phyloP scores from a whole-genome alignment of 1,140 invertebrate genomes.

The Drosophila leontia region DNA sequence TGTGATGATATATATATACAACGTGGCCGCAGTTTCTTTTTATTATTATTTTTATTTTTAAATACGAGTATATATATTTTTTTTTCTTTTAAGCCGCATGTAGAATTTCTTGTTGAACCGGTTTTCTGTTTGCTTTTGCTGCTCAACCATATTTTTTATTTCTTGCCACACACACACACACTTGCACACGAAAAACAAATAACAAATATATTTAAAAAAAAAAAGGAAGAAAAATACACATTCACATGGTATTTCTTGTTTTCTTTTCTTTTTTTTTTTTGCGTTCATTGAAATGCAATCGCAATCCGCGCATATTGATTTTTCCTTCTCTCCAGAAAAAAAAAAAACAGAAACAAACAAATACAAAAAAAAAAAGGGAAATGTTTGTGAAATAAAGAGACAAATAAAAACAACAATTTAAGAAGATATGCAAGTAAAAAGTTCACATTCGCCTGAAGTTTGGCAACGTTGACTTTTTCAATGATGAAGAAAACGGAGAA shows the following conservation, averaged over 20 bases:
- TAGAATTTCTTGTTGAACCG: conserved; percentile 72
- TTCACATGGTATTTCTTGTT: conserved; percentile 18
- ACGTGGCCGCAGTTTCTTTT: conserved; percentile 39
- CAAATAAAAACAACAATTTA: conserved; percentile 19
- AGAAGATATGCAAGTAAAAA: conserved; percentile 20
- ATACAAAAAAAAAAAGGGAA: conserved; percentile 16
- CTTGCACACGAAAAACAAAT: conserved; percentile 8
- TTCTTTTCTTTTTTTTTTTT: conserved; percentile 11
- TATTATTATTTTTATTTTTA: background rate
- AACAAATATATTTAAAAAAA: background rate
- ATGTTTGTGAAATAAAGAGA: conserved; percentile 14
- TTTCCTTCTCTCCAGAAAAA: conserved; percentile 43
- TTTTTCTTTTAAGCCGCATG: conserved; percentile 41
- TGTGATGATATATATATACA: background rate
- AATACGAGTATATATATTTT: conserved; percentile 1
- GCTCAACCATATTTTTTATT: conserved; percentile 31
- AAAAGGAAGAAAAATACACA: conserved; percentile 2
- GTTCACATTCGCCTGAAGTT: conserved; percentile 46
- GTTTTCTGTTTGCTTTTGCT: conserved; percentile 32
- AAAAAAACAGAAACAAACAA: conserved; percentile 10
- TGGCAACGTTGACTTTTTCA: conserved; percentile 48
- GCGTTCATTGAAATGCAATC: conserved; percentile 68
- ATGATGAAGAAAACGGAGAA: conserved; percentile 7
- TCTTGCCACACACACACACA: conserved; percentile 15
- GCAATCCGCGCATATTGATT: conserved; percentile 70